Conservation (phyloP, 2,888 invertebrate genomes). For the Spialia ferax region DNA sequence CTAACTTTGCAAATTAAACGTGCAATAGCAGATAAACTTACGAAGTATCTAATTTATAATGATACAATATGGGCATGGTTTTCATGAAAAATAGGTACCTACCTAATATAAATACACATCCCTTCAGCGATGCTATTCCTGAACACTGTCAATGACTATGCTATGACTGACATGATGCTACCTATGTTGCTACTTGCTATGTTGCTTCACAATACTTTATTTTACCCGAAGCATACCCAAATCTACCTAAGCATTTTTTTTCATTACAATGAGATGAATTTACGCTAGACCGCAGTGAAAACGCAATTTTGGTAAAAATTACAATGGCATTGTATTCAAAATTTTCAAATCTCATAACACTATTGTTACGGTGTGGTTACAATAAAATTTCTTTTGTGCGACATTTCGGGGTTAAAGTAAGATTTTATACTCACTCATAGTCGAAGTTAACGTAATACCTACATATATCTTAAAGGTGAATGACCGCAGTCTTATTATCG, state of each 20-base stretch:
- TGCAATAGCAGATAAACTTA: too few species aligned
- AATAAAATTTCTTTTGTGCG: slow-evolving; percentile 31
- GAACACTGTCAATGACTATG: too few species aligned
- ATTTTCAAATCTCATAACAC: slow-evolving; percentile 38
- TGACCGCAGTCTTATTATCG: neutral
- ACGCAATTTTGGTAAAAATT: slow-evolving; percentile 35
- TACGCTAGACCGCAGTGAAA: slow-evolving; percentile 28
- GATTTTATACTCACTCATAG: slow-evolving; percentile 6
- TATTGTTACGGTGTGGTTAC: slow-evolving; percentile 34
- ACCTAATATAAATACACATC: too few species aligned
- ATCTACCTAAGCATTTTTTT: neutral
- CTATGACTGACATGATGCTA: too few species aligned
- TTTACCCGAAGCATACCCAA: neutral
- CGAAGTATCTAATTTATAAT: too few species aligned
- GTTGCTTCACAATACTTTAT: neutral
- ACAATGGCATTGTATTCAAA: slow-evolving; percentile 32
- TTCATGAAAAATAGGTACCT: too few species aligned
- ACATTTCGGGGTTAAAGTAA: slow-evolving; percentile 24
- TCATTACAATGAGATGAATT: slow-evolving; percentile 2
- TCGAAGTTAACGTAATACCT: slow-evolving; percentile 23
- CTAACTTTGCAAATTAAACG: too few species aligned
- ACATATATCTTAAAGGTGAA: slow-evolving; percentile 14
- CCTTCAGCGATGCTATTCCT: too few species aligned
- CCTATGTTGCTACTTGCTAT: too few species aligned
- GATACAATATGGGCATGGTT: too few species aligned